Evolutionary conservation across 92 coral and sea anemone genomes (phyloP).

Genomic region (Anthopleura xanthogrammica): DNA sequence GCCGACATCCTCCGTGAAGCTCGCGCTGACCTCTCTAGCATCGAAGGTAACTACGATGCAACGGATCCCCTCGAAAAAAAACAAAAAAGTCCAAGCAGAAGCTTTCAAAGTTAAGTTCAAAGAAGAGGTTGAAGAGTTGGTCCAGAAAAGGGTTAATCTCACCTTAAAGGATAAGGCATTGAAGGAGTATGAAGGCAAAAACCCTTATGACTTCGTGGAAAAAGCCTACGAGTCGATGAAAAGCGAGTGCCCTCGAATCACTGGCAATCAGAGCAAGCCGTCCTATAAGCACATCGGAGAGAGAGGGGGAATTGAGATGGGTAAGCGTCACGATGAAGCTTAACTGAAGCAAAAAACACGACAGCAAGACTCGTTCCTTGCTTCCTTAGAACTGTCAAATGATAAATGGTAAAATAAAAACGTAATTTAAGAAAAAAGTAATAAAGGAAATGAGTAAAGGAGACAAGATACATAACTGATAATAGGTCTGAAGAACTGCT

Average conservation of each 20-base stretch:
- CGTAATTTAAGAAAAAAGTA: too few relatives aligned
- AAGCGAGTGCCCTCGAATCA: conserved; percentile 35
- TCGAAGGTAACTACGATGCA: conserved; percentile 60
- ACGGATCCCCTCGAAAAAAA: conserved; percentile 55
- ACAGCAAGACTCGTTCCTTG: too few relatives aligned
- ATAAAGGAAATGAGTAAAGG: too few relatives aligned
- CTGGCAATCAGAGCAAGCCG: conserved; percentile 38
- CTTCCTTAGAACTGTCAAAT: too few relatives aligned
- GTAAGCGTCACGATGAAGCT: too few relatives aligned
- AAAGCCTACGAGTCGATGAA: conserved; percentile 21
- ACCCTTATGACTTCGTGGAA: conserved; percentile 21
- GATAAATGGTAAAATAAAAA: too few relatives aligned
- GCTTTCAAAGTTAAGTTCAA: conserved; percentile 62
- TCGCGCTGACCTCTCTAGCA: conserved; percentile 44
- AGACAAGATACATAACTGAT: too few relatives aligned
- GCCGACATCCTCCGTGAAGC: conserved; percentile 54
- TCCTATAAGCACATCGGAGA: conserved; percentile 2
- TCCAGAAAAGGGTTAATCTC: conserved; percentile 48
- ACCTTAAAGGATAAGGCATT: conserved; percentile 58
- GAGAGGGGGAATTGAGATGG: background rate
- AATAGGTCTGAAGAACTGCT: too few relatives aligned
- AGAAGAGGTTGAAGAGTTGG: conserved; percentile 53
- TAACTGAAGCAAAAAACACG: too few relatives aligned
- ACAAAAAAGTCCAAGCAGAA: conserved; percentile 49
- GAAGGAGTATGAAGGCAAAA: conserved; percentile 49